These are phyloP conservation scores for Zosterops japonicus DNA, from an alignment of 2,113 vertebrate species.

Conservation along the genomic window DNA sequence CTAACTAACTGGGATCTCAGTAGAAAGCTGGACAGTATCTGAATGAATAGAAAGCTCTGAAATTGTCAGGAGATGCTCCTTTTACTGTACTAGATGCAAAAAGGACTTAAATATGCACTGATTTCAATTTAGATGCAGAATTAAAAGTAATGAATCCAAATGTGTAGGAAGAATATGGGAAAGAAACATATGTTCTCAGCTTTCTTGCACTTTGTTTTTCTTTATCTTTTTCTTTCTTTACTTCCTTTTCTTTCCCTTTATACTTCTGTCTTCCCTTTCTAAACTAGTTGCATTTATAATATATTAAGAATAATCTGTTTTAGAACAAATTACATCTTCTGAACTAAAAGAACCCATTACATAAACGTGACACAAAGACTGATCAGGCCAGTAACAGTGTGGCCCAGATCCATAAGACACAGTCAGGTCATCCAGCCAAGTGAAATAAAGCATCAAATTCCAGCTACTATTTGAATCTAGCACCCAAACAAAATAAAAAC, in stretches of 20 bases:
- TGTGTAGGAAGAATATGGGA: neutral
- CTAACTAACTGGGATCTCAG: neutral
- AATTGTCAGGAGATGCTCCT: neutral
- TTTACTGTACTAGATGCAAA: neutral
- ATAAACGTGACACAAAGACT: neutral
- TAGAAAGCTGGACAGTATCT: neutral
- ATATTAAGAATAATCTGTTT: neutral
- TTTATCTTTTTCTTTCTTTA: neutral
- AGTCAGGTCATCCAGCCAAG: neutral
- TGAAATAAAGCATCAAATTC: neutral
- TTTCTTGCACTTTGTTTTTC: neutral
- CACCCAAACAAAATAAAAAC: neutral
- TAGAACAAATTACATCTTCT: neutral
- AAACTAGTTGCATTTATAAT: neutral
- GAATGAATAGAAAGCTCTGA: neutral
- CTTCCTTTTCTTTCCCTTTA: neutral
- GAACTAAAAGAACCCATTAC: neutral
- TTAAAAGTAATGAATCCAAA: neutral
- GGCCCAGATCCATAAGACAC: rapidly evolving
- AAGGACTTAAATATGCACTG: neutral
- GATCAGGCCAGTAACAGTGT: neutral
- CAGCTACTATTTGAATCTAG: neutral
- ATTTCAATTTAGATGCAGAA: neutral
- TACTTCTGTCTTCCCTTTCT: neutral
- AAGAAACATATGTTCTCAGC: neutral